Conservation (phyloP, 2,113 vertebrate species). For the Hiodon tergisus region DNA sequence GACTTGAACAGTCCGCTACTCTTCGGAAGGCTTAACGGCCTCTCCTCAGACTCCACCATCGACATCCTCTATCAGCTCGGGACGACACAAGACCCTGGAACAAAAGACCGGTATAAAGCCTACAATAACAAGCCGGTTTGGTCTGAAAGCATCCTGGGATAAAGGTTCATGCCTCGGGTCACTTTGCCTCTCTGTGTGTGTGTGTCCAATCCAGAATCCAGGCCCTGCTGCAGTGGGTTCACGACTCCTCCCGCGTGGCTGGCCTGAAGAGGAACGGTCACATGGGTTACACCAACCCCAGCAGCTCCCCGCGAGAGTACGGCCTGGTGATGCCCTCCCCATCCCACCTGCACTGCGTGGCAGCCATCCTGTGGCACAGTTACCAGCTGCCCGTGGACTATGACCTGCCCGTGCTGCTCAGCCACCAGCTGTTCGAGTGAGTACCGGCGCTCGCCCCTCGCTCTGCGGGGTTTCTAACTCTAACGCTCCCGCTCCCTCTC, state of each 20-base stretch:
- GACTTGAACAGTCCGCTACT: constrained; percentile 97
- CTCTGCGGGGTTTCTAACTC: not conserved
- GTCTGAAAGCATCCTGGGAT: not conserved
- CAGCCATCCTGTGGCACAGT: constrained; percentile 94
- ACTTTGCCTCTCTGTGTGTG: constrained; percentile 19
- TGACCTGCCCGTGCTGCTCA: constrained; percentile 84
- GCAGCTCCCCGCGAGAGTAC: constrained; percentile 76
- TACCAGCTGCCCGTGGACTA: constrained; percentile 94
- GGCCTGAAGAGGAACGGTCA: constrained; percentile 78
- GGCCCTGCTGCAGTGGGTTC: constrained; percentile 93
- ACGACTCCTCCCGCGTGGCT: constrained; percentile 87
- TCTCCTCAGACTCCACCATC: constrained; percentile 97
- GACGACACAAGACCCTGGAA: constrained; percentile 93
- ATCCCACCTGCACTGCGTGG: constrained; percentile 93
- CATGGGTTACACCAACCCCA: constrained; percentile 64
- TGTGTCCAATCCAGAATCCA: constrained; percentile 72
- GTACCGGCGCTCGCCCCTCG: constrained; percentile 41
- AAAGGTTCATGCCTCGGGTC: not conserved
- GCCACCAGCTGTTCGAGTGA: constrained; percentile 94
- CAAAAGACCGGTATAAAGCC: constrained; percentile 86
- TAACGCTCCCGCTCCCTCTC: not conserved
- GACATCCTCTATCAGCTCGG: constrained; percentile 98
- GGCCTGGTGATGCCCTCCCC: constrained; percentile 97
- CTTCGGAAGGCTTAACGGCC: constrained; percentile 92
- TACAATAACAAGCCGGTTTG: constrained; percentile 94